Conservation (phyloP, 2,113 vertebrate species). For the Salvelinus namaycush region DNA sequence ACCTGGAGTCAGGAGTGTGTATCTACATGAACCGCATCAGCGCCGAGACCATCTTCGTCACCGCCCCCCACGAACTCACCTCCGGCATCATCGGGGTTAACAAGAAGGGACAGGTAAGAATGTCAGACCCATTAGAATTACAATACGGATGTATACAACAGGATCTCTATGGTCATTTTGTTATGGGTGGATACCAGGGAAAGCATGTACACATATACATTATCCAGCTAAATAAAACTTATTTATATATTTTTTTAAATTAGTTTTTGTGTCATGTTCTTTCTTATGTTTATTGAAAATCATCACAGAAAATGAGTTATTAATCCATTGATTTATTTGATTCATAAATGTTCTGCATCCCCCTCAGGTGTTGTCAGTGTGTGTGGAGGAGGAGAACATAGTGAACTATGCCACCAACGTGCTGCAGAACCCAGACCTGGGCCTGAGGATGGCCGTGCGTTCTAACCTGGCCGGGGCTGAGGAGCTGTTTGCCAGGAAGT, state of each 20-base stretch:
- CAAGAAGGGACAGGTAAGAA: constrained; percentile 89
- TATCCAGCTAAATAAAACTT: background rate
- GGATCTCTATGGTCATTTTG: too few relatives aligned
- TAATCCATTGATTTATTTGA: too few relatives aligned
- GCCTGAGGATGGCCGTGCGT: constrained; percentile 85
- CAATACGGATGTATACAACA: background rate
- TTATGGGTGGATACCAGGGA: too few relatives aligned
- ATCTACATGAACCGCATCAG: constrained; percentile 95
- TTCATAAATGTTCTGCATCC: background rate
- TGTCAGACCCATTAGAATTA: background rate
- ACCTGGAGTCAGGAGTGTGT: constrained; percentile 88
- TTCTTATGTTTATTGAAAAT: background rate
- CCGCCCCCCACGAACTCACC: constrained; percentile 86
- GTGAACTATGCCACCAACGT: constrained; percentile 88
- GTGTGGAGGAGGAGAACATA: constrained; percentile 94
- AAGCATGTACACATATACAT: background rate
- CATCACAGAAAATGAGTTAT: too few relatives aligned
- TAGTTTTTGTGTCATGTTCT: background rate
- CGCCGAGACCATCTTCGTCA: constrained; percentile 92
- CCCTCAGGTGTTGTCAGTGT: constrained; percentile 86
- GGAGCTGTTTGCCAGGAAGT: constrained; percentile 88
- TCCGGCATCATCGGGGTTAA: constrained; percentile 93
- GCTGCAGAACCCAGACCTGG: constrained; percentile 90
- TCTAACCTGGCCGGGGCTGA: constrained; percentile 89
- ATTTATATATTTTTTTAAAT: background rate